Evolutionary conservation across 2,888 invertebrate species (phyloP).

Genomic region (Chymomyza caudatula): DNA sequence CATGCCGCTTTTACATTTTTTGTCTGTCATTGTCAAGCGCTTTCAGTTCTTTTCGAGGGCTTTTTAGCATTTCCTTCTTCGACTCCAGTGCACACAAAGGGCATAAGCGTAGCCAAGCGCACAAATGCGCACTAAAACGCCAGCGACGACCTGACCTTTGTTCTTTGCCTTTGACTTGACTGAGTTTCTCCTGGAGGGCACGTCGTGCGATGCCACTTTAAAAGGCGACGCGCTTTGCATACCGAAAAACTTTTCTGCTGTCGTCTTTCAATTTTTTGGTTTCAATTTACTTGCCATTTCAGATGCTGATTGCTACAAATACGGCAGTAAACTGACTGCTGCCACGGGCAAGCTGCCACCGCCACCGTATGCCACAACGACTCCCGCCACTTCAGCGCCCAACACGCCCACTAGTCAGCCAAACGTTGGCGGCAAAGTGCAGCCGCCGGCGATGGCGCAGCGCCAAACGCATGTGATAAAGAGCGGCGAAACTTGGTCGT

Average conservation of each 20-base stretch:
- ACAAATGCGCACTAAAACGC: neutral
- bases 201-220: conserved; percentile 60
- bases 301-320: conserved; percentile 59
- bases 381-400: conserved; percentile 18
- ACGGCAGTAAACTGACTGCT: conserved; percentile 41
- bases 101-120: no score
- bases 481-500: neutral
- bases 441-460: neutral
- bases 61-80: conserved; percentile 29
- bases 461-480: conserved; percentile 8
- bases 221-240: conserved; percentile 57
- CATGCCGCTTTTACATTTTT: conserved; percentile 14
- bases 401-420: conserved; percentile 47
- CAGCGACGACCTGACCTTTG: neutral
- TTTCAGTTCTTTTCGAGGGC: conserved; percentile 41
- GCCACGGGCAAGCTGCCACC: conserved; percentile 4
- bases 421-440: conserved; percentile 18
- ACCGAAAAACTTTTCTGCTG: conserved; percentile 1
- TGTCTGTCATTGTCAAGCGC: conserved; percentile 55
- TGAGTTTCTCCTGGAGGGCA: conserved; percentile 19
- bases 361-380: conserved; percentile 15
- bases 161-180: neutral
- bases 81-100: conserved; percentile 1
- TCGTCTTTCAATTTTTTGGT: conserved; percentile 38
- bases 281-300: conserved; percentile 44